Conservation (phyloP, 92 coral and sea anemone species). For the Phymanthus crucifer region DNA sequence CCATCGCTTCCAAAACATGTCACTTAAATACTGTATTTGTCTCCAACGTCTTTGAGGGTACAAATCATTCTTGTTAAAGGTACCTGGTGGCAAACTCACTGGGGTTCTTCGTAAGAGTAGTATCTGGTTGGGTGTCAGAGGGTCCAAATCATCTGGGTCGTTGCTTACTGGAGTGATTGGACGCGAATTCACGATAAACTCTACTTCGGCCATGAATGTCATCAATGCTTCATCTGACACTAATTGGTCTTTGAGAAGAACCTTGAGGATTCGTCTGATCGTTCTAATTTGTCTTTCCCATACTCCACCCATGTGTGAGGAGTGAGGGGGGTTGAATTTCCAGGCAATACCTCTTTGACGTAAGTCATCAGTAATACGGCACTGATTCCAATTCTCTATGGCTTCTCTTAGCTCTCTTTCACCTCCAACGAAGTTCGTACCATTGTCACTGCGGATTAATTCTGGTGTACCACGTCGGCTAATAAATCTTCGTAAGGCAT, state of each 20-base stretch:
- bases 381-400: constrained; percentile 33
- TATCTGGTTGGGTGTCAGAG: constrained; percentile 47
- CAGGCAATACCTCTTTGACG: constrained; percentile 43
- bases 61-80: constrained; percentile 44
- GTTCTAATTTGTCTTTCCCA: constrained; percentile 65
- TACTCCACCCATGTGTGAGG: constrained; percentile 58
- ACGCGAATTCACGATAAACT: constrained; percentile 24
- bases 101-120: constrained; percentile 35
- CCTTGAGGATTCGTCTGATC: constrained; percentile 45
- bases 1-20: constrained; percentile 9
- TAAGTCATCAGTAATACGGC: constrained; percentile 2
- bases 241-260: not conserved
- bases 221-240: not conserved
- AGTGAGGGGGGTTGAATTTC: constrained; percentile 66
- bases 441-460: too few relatives aligned
- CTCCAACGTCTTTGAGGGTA: constrained; percentile 53
- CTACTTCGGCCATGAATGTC: too few relatives aligned
- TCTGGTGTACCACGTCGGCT: too few relatives aligned
- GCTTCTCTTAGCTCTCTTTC: constrained; percentile 24
- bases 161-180: constrained; percentile 48
- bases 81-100: constrained; percentile 40
- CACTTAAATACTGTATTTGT: constrained; percentile 64
- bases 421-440: constrained; percentile 55
- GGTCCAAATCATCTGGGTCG: constrained; percentile 39
- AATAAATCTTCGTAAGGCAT: constrained; percentile 47